Conservation (phyloP, 2,797 vertebrate genomes). For the Pitangus sulphuratus region DNA sequence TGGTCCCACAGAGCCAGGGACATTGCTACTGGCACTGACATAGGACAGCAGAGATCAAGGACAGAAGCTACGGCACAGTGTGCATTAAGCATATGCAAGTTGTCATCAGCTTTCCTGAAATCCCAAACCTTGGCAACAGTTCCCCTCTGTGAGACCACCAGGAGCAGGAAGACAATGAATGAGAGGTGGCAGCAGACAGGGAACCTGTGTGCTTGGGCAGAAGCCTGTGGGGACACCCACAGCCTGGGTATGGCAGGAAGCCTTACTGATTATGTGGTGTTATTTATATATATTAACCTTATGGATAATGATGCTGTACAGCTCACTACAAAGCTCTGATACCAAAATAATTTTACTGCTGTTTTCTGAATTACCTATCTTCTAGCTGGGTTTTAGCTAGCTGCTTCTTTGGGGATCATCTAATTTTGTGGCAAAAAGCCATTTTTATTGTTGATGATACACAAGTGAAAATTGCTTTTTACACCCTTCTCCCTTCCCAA, state of each 20-base stretch:
- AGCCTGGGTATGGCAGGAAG: neutral
- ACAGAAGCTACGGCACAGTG: accelerated
- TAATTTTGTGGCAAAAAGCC: neutral
- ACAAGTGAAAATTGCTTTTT: neutral
- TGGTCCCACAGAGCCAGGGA: neutral
- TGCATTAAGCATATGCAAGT: accelerated
- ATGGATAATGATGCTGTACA: neutral
- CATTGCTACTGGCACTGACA: accelerated
- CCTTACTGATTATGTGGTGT: neutral
- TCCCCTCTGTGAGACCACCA: neutral
- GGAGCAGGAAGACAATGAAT: neutral
- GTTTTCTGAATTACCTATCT: neutral
- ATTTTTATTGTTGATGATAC: neutral
- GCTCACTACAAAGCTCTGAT: neutral
- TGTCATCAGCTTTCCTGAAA: neutral
- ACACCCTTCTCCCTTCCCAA: neutral
- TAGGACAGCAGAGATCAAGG: neutral
- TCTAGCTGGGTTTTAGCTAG: neutral
- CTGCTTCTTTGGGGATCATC: neutral
- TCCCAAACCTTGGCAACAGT: neutral
- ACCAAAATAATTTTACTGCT: neutral
- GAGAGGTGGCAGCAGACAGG: neutral
- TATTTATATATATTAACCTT: neutral
- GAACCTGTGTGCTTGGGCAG: neutral
- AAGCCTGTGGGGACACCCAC: neutral